Percentiles rank a stretch among this genome's conserved stretches.
phyloP scores from a whole-genome alignment of 2,797 vertebrate genomes.

The Parotocinclus haroldoi region DNA sequence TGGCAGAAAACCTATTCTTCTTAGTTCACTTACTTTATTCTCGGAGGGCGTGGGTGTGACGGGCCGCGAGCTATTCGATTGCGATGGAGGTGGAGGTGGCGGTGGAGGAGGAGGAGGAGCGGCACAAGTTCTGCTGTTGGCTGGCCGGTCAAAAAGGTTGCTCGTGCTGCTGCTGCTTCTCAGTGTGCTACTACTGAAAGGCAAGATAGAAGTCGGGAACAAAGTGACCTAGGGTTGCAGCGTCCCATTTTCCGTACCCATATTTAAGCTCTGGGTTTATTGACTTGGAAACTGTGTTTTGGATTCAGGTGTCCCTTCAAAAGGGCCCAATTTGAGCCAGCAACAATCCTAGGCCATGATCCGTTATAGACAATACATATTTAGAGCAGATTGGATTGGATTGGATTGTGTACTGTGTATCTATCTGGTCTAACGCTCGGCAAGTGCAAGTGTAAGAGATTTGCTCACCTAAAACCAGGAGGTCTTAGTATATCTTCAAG shows the following conservation, averaged over 20 bases:
- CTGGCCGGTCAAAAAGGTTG: constrained; percentile 63
- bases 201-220: constrained; percentile 5
- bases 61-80: constrained; percentile 35
- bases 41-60: constrained; percentile 40
- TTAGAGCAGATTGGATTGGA: too few relatives aligned
- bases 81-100: constrained; percentile 41
- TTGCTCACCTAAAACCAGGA: constrained; percentile 53
- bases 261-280: too few relatives aligned
- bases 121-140: constrained; percentile 35
- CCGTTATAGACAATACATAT: too few relatives aligned
- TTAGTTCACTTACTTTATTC: constrained; percentile 49
- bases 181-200: constrained; percentile 37
- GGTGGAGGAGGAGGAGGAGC: constrained; percentile 48
- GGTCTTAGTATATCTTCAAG: constrained; percentile 57
- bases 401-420: too few relatives aligned
- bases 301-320: too few relatives aligned
- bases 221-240: background rate
- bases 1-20: background rate
- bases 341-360: too few relatives aligned
- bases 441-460: constrained; percentile 13
- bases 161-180: constrained; percentile 72
- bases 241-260: too few relatives aligned
- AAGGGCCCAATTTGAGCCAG: too few relatives aligned
- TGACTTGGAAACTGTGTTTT: too few relatives aligned
- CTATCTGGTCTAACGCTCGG: too few relatives aligned